Percentiles rank a stretch among this genome's conserved stretches.
Evolutionary conservation across 2,113 vertebrate genomes (phyloP).

Genomic region (Crotalus helleri): DNA sequence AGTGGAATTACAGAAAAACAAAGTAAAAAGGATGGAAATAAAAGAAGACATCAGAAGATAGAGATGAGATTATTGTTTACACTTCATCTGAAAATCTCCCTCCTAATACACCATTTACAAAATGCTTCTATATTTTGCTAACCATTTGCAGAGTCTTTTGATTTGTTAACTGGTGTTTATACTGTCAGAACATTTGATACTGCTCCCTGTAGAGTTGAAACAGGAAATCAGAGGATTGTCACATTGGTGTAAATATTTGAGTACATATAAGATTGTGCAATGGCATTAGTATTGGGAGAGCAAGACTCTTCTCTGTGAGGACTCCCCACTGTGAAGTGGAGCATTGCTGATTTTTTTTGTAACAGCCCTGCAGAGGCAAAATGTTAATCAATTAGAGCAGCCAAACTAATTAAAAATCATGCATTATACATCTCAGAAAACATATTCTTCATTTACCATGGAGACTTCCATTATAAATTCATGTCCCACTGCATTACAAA

Average conservation of each 20-base stretch:
- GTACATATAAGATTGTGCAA: slow-evolving; percentile 12
- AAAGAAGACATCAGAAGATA: neutral
- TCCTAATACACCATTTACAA: neutral
- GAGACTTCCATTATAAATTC: slow-evolving; percentile 51
- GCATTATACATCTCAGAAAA: slow-evolving; percentile 62
- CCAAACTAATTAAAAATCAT: slow-evolving; percentile 66
- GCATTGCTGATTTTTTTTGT: slow-evolving; percentile 50
- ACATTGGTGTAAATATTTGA: slow-evolving; percentile 33
- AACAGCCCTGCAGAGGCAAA: slow-evolving; percentile 51
- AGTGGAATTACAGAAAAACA: neutral
- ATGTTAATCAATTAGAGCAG: slow-evolving; percentile 64
- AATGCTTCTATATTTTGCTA: neutral
- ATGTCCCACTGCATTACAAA: slow-evolving; percentile 48
- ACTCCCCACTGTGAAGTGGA: slow-evolving; percentile 45
- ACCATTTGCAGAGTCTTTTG: slow-evolving; percentile 33
- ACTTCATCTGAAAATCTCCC: neutral
- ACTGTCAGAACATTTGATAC: slow-evolving; percentile 20
- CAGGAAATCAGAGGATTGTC: slow-evolving; percentile 20
- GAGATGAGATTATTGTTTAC: neutral
- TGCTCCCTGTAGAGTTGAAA: slow-evolving; percentile 31
- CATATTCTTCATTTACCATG: slow-evolving; percentile 61
- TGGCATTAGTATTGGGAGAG: neutral
- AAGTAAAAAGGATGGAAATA: neutral
- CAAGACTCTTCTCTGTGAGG: slow-evolving; percentile 7
- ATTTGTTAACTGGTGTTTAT: slow-evolving; percentile 49